Base-by-base conservation (phyloP, 2,113 vertebrate species). In the human region DNA sequence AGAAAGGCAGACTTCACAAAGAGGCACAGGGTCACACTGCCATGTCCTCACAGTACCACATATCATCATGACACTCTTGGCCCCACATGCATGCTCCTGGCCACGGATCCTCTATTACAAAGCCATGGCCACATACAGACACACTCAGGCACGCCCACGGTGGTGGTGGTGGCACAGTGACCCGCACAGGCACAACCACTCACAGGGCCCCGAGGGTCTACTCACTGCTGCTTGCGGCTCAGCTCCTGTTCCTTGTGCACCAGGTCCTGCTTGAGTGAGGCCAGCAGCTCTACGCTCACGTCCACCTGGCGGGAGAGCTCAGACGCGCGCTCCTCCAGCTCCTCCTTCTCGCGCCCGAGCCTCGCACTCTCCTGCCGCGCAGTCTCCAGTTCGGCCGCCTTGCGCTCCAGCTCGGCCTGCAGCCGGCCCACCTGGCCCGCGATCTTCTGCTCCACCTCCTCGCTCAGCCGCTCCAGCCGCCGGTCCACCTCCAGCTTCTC, bases 401-500 rank as follows among this genome's bases (percentile, higher is more conserved):
- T 99, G 97, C 99, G 99, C 97, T 99, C 99, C 98, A 99, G 98
- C 98, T 99, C 99, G 0, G 99, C 99, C 98, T 99, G 99, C 35
- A 99, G 99, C 75, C 99, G 99, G 23, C 99, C 99, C 32, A 99
- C 99, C 45, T 99, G 99, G 0, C 99, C 99, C 0, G 99, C 99
- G 43, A 99, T 99, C 98, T 99, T 99, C 98, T 99, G 99, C 98
- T 99, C 99, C 98, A 99, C 99, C 98, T 99, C 99, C 97, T 99
- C 99, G 0, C 99, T 99, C 96, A 99, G 98, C 97, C 99, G 99
- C 98, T 99, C 99, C 97, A 99, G 98, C 81, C 99, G 97, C 98
- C 99, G 99, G 93, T 99, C 99, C 97, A 99, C 99, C 94, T 99
- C 99, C 90, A 99, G 99, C 81, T 99, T 99, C 98, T 99, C 99